Evolutionary conservation across 2,797 vertebrate species (phyloP).

Genomic region (Typhlichthys eigenmanni): DNA sequence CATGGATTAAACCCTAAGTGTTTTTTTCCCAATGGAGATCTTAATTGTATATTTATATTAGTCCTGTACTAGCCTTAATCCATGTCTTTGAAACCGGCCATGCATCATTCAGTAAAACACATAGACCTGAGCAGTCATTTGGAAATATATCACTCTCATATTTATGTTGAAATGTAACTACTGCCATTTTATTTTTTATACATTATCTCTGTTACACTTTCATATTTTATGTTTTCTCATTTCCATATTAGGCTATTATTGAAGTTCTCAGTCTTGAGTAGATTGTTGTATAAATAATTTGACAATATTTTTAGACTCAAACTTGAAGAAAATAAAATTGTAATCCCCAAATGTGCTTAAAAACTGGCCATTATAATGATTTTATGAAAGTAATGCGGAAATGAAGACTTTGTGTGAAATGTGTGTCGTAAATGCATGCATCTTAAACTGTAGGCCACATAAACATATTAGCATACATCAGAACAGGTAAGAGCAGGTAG

Average conservation of each 20-base stretch:
- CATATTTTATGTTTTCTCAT: constrained; percentile 56
- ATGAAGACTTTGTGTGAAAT: too few relatives aligned
- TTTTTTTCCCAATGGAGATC: not conserved
- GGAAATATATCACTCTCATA: constrained; percentile 74
- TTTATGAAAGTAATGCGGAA: not conserved
- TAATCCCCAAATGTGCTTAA: constrained; percentile 41
- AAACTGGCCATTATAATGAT: constrained; percentile 11
- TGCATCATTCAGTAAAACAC: constrained; percentile 35
- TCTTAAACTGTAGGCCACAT: too few relatives aligned
- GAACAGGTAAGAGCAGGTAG: too few relatives aligned
- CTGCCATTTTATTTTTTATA: constrained; percentile 83
- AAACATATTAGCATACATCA: too few relatives aligned
- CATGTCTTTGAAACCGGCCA: too few relatives aligned
- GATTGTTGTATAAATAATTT: constrained; percentile 63
- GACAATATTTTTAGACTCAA: constrained; percentile 73
- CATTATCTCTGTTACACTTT: constrained; percentile 65
- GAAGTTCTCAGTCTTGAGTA: constrained; percentile 73
- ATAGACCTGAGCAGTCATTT: constrained; percentile 61
- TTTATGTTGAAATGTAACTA: constrained; percentile 75
- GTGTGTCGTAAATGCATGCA: too few relatives aligned
- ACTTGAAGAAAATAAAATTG: constrained; percentile 71
- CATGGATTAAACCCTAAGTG: constrained; percentile 11
- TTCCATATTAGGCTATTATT: constrained; percentile 57
- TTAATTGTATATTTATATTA: too few relatives aligned
- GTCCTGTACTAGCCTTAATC: too few relatives aligned